Percentiles rank a stretch among this genome's conserved stretches.
These are phyloP conservation scores for Caenorhabditis zanzibari DNA, from an alignment of 2,888 invertebrate genomes.

Conservation along the genomic window DNA sequence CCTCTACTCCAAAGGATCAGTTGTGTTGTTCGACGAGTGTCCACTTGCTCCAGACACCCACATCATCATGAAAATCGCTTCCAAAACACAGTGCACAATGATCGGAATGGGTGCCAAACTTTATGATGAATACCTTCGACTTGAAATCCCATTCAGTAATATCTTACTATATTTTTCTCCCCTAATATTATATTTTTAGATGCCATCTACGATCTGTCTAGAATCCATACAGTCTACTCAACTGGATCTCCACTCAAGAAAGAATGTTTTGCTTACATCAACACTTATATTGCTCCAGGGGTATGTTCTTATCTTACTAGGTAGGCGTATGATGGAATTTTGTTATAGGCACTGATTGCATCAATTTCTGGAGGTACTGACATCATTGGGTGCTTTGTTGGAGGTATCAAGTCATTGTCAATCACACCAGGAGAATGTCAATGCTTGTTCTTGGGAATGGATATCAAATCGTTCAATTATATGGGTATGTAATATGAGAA, in stretches of 20 bases:
- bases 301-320: constrained; percentile 50
- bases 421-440: constrained; percentile 86
- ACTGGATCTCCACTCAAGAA: constrained; percentile 85
- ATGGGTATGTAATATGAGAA: constrained; percentile 81
- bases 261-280: constrained; percentile 86
- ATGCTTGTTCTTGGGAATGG: constrained; percentile 85
- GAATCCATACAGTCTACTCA: constrained; percentile 85
- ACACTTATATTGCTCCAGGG: constrained; percentile 84
- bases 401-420: constrained; percentile 85
- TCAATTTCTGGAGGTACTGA: constrained; percentile 86
- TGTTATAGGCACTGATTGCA: constrained; percentile 76
- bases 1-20: constrained; percentile 82
- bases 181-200: constrained; percentile 78
- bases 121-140: constrained; percentile 85
- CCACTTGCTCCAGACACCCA: constrained; percentile 85
- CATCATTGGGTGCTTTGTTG: constrained; percentile 86
- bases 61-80: constrained; percentile 85
- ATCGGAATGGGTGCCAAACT: constrained; percentile 86
- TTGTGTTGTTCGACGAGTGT: constrained; percentile 86
- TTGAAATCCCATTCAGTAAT: constrained; percentile 79
- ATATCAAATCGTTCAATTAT: constrained; percentile 85
- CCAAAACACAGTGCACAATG: constrained; percentile 84
- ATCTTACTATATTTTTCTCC: neutral
- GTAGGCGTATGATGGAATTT: neutral
- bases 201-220: constrained; percentile 84